Conservation (phyloP, 1,140 invertebrate genomes). For the Meloidogyne floridensis region DNA sequence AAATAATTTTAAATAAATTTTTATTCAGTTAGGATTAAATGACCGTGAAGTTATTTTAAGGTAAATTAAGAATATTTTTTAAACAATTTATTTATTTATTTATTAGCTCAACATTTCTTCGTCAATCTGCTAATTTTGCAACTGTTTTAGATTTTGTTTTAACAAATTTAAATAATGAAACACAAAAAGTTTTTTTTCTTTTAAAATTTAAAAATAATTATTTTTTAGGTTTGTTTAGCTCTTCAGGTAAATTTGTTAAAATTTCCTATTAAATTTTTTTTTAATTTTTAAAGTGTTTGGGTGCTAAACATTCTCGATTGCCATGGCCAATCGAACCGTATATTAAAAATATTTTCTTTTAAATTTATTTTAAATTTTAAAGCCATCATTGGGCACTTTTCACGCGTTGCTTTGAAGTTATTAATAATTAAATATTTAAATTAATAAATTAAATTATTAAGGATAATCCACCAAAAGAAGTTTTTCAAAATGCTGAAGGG, state of each 20-base stretch:
- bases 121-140: conserved; percentile 50
- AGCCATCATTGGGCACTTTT: conserved; percentile 45
- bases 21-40: conserved; percentile 44
- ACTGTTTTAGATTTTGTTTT: conserved; percentile 56
- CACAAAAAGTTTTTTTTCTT: conserved; percentile 42
- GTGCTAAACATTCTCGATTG: conserved; percentile 46
- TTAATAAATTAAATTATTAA: not conserved
- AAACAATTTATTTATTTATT: not conserved
- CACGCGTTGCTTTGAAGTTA: conserved; percentile 51
- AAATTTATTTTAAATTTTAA: not conserved
- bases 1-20: conserved; percentile 15
- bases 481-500: conserved; percentile 54
- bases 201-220: not conserved
- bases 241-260: conserved; percentile 33
- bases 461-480: conserved; percentile 41
- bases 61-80: not conserved
- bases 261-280: not conserved
- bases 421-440: conserved; percentile 6
- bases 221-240: conserved; percentile 42
- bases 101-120: conserved; percentile 36
- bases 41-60: conserved; percentile 44
- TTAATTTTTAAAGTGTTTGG: conserved; percentile 40
- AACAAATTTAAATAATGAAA: conserved; percentile 48
- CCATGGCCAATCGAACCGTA: conserved; percentile 35
- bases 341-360: not conserved